Conservation (phyloP, 2,888 invertebrate genomes). For the Standfussiana lucernea region DNA sequence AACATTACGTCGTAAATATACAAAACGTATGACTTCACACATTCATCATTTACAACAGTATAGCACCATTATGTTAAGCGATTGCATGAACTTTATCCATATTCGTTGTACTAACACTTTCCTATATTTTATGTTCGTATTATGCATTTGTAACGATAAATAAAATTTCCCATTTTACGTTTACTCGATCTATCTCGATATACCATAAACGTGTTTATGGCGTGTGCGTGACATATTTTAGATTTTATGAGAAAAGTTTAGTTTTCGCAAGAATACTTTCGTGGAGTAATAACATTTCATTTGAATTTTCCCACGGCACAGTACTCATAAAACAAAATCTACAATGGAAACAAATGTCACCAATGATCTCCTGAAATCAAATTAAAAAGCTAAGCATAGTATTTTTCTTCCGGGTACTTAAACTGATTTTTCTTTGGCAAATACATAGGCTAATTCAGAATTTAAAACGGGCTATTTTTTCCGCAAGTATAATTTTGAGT, state of each 20-base stretch:
- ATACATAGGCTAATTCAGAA: neutral
- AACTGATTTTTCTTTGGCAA: neutral
- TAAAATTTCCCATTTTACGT: slow-evolving; percentile 24
- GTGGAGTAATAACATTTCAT: neutral
- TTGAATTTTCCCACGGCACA: slow-evolving; percentile 10
- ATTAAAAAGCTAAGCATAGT: neutral
- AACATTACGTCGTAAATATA: slow-evolving; percentile 73
- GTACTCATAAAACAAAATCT: neutral
- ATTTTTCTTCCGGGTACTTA: neutral
- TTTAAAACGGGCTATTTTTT: neutral
- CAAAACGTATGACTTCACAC: slow-evolving; percentile 76
- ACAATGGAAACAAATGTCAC: neutral
- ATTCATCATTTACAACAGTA: slow-evolving; percentile 69
- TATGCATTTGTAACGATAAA: slow-evolving; percentile 30
- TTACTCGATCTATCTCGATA: slow-evolving; percentile 3
- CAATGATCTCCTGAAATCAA: neutral
- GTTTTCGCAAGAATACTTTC: slow-evolving; percentile 1
- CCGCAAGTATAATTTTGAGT: neutral
- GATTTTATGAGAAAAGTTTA: slow-evolving; percentile 3
- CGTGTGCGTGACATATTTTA: slow-evolving; percentile 8
- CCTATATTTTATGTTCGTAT: slow-evolving; percentile 33
- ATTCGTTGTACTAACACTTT: slow-evolving; percentile 28
- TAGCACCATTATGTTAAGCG: slow-evolving; percentile 63
- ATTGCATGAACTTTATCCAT: slow-evolving; percentile 23
- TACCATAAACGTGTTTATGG: slow-evolving; percentile 12